phyloP scores from a whole-genome alignment of 1,140 invertebrate genomes.

The Neodiprion pinetum region DNA sequence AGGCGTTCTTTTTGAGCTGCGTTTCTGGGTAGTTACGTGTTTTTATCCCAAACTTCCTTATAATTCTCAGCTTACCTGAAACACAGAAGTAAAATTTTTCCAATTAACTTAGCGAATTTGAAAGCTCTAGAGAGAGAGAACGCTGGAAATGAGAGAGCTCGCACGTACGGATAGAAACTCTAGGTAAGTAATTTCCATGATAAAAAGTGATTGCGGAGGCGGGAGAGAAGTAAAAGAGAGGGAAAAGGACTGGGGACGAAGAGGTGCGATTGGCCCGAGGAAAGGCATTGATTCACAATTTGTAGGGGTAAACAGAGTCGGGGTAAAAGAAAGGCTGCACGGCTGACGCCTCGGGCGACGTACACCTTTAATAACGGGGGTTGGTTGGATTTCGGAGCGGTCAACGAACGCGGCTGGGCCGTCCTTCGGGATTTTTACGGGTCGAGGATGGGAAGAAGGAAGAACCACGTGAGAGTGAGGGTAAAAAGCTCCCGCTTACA shows the following conservation, averaged over 20 bases:
- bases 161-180: neutral
- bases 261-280: neutral
- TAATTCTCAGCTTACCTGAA: neutral
- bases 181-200: neutral
- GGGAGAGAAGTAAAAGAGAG: neutral
- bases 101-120: neutral
- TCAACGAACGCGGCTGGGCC: neutral
- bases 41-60: too few relatives aligned
- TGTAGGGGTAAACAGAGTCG: neutral
- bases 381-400: neutral
- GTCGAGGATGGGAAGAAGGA: too few relatives aligned
- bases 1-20: too few relatives aligned
- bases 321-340: neutral
- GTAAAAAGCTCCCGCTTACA: neutral
- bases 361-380: neutral
- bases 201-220: constrained; percentile 2
- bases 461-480: neutral
- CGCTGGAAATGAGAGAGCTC: too few relatives aligned
- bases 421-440: neutral
- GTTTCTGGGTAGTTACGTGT: too few relatives aligned
- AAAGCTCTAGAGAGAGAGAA: neutral
- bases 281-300: constrained; percentile 2
- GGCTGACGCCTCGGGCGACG: neutral
- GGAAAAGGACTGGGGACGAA: neutral
- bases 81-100: neutral